phyloP scores from a whole-genome alignment of 2,113 vertebrate species.

The Felis chaus region DNA sequence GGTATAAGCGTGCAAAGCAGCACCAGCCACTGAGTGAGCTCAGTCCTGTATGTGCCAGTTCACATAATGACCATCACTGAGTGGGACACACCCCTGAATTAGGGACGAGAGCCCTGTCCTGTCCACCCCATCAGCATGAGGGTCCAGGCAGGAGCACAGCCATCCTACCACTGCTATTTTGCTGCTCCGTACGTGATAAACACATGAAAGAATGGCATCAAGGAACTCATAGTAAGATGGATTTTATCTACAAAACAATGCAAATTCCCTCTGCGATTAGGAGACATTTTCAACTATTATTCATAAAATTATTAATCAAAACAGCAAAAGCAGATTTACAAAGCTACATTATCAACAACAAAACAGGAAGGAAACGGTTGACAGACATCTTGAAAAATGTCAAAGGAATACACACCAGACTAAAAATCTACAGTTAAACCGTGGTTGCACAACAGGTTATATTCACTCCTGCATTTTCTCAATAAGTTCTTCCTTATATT shows the following conservation, averaged over 20 bases:
- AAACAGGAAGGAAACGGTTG: neutral
- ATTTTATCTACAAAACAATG: neutral
- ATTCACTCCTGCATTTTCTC: constrained; percentile 96
- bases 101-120: neutral
- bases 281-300: constrained; percentile 40
- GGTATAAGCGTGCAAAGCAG: accelerated
- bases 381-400: neutral
- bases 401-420: neutral
- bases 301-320: constrained; percentile 47
- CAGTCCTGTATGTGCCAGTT: neutral
- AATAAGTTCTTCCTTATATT: constrained; percentile 97
- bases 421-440: constrained; percentile 87
- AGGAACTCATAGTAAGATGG: neutral
- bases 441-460: constrained; percentile 72
- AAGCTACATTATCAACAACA: neutral
- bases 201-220: neutral
- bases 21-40: neutral
- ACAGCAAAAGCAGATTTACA: constrained; percentile 6
- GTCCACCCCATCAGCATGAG: neutral
- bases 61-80: accelerated
- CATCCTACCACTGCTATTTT: neutral
- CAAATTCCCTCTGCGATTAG: neutral
- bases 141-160: neutral
- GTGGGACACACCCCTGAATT: neutral
- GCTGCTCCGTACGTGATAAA: neutral